Percentiles rank a stretch among this genome's conserved stretches.
Conservation (phyloP, 2,888 invertebrate species). For the Galerucella calmariensis region DNA sequence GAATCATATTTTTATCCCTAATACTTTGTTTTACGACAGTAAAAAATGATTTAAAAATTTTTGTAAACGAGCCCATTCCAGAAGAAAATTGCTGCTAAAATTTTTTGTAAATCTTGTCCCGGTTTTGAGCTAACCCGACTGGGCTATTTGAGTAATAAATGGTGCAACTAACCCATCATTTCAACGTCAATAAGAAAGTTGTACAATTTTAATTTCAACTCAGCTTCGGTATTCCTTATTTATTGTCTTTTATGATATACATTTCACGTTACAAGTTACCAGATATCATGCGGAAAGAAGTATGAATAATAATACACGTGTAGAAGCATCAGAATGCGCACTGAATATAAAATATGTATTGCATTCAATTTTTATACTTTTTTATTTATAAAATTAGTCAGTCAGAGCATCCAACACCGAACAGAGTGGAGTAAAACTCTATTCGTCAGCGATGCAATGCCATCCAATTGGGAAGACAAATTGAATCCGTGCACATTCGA, state of each 20-base stretch:
- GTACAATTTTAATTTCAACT: background rate
- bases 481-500: conserved; percentile 47
- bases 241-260: background rate
- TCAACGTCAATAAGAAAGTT: too few species aligned
- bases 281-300: background rate
- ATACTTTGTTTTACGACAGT: too few species aligned
- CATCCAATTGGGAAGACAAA: conserved; percentile 47
- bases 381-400: conserved; percentile 52
- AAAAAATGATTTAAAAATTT: too few species aligned
- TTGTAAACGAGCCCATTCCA: too few species aligned
- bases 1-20: too few species aligned
- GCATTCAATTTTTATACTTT: conserved; percentile 55
- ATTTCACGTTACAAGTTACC: background rate
- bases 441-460: conserved; percentile 26
- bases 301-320: conserved; percentile 35
- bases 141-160: too few species aligned
- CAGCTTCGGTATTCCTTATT: conserved; percentile 36
- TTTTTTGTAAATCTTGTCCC: too few species aligned
- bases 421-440: conserved; percentile 1
- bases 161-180: too few species aligned
- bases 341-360: conserved; percentile 52
- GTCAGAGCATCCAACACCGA: conserved; percentile 22
- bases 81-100: too few species aligned
- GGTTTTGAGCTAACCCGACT: too few species aligned
- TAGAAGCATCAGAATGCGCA: conserved; percentile 52